These are phyloP conservation scores for Fissipunctia ypsillon DNA, from an alignment of 2,888 invertebrate genomes.

Conservation along the genomic window DNA sequence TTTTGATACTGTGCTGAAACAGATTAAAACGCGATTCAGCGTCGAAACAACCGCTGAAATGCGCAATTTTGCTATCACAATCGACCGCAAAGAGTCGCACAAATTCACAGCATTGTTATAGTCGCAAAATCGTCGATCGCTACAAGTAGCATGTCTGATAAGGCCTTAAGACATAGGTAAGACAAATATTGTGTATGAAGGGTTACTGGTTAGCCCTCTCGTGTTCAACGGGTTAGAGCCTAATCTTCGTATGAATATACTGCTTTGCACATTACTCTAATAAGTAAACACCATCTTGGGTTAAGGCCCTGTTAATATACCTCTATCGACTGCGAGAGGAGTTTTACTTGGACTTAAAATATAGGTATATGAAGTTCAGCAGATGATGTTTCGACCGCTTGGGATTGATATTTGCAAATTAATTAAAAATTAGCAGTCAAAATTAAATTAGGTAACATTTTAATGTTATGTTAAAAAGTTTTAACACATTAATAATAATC, in stretches of 20 bases:
- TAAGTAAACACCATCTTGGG: conserved; percentile 7
- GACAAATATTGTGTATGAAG: conserved; percentile 27
- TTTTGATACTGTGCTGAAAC: no score
- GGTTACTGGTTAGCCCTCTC: conserved; percentile 2
- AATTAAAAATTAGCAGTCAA: background rate
- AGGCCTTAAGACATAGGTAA: conserved; percentile 12
- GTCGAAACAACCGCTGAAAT: background rate
- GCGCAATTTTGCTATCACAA: background rate
- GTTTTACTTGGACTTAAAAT: background rate
- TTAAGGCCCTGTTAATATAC: background rate
- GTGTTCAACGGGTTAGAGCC: conserved; percentile 21
- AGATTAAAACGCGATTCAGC: background rate
- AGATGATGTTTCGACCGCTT: background rate
- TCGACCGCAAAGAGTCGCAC: background rate
- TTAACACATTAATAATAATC: background rate
- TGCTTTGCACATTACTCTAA: conserved; percentile 5
- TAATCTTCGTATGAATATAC: background rate
- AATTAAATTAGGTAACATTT: conserved; percentile 8
- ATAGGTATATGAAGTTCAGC: background rate
- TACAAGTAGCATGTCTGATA: background rate
- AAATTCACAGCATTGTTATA: background rate
- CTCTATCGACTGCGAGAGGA: background rate
- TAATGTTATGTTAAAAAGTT: background rate
- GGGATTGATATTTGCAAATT: conserved; percentile 13
- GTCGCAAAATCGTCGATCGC: background rate